These are phyloP conservation scores for Drosophila kambysellisi DNA, from an alignment of 2,888 invertebrate species.

Conservation along the genomic window DNA sequence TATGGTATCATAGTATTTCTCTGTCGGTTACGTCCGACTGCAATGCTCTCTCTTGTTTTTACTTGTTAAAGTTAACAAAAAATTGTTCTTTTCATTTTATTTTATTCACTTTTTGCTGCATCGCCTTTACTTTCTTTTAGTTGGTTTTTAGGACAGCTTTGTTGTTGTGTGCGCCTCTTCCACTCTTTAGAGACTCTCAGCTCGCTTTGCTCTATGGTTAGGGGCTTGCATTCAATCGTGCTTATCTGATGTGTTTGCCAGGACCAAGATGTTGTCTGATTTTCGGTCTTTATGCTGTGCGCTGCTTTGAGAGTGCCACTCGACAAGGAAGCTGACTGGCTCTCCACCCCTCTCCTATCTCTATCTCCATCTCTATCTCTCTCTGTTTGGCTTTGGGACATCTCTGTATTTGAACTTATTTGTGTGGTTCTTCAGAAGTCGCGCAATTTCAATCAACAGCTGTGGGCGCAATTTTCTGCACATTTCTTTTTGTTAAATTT, in stretches of 20 bases:
- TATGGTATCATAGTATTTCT: too few relatives aligned
- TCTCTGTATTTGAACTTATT: conserved; percentile 59
- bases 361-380: neutral
- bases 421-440: conserved; percentile 19
- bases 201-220: conserved; percentile 8
- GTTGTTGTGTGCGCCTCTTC: conserved; percentile 36
- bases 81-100: conserved; percentile 45
- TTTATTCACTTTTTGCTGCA: conserved; percentile 32
- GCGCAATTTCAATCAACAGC: conserved; percentile 73
- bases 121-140: conserved; percentile 45
- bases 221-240: conserved; percentile 73
- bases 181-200: neutral
- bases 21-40: too few relatives aligned
- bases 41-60: too few relatives aligned
- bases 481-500: conserved; percentile 71
- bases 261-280: conserved; percentile 78
- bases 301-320: conserved; percentile 58
- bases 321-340: conserved; percentile 14
- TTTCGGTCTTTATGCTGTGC: conserved; percentile 75
- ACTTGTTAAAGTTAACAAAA: neutral
- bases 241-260: conserved; percentile 71
- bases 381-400: conserved; percentile 18
- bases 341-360: neutral
- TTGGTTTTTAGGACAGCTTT: conserved; percentile 62
- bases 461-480: conserved; percentile 56